Conservation (phyloP, 2,888 invertebrate species). For the Rhabditoides inermis region DNA sequence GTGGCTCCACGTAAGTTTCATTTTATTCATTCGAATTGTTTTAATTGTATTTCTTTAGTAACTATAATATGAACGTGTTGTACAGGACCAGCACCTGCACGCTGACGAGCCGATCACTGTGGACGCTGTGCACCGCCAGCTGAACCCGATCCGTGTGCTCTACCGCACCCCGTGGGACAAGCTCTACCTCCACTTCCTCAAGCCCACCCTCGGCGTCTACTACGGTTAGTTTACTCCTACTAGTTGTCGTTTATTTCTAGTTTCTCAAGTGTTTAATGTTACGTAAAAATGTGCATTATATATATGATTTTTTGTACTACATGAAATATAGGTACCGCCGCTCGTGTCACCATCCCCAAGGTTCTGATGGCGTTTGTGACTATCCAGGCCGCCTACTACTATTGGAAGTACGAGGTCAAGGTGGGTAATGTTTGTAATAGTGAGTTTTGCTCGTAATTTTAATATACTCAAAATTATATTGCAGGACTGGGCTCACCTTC, state of each 20-base stretch:
- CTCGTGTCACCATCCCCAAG: slow-evolving; percentile 46
- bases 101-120: slow-evolving; percentile 51
- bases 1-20: slow-evolving; percentile 25
- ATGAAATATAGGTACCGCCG: slow-evolving; percentile 27
- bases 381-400: slow-evolving; percentile 39
- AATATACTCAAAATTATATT: slow-evolving; percentile 2
- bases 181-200: slow-evolving; percentile 45
- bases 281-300: background rate
- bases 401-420: slow-evolving; percentile 49
- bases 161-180: slow-evolving; percentile 50
- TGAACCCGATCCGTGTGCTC: slow-evolving; percentile 48
- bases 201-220: slow-evolving; percentile 47
- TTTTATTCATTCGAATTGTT: background rate
- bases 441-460: slow-evolving; percentile 5
- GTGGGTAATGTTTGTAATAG: slow-evolving; percentile 12
- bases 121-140: slow-evolving; percentile 47
- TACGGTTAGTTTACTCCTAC: too few relatives aligned
- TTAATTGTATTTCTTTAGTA: background rate
- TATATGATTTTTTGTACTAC: background rate
- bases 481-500: slow-evolving; percentile 40
- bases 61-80: background rate
- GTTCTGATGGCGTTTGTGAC: slow-evolving; percentile 32
- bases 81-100: slow-evolving; percentile 49
- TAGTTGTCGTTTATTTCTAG: too few relatives aligned
- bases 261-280: background rate